Conservation (phyloP, 2,888 invertebrate species). For the Pseudococcus longispinus region DNA sequence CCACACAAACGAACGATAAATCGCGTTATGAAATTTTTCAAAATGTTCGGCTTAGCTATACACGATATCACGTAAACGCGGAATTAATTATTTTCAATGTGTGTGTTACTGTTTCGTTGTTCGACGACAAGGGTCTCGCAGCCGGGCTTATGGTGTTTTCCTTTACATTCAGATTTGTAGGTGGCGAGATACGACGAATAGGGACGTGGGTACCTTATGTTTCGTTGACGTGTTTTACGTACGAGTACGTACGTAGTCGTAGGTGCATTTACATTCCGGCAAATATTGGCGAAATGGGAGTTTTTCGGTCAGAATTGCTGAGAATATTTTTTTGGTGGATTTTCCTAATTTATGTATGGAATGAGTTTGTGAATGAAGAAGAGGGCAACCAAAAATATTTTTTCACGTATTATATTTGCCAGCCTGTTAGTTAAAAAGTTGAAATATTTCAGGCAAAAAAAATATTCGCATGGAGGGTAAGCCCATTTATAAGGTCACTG, state of each 20-base stretch:
- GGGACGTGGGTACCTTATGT: background rate
- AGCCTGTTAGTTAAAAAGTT: too few species aligned
- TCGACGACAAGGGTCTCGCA: background rate
- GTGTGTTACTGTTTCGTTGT: constrained; percentile 14
- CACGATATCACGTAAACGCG: constrained; percentile 38
- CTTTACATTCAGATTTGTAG: background rate
- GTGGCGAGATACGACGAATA: background rate
- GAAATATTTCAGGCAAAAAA: too few species aligned
- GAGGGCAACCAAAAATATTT: too few species aligned
- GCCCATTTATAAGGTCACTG: too few species aligned
- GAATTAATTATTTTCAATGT: constrained; percentile 37
- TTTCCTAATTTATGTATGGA: background rate
- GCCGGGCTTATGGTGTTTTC: background rate
- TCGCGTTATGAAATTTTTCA: constrained; percentile 43
- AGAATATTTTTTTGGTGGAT: background rate
- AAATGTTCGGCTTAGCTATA: constrained; percentile 32
- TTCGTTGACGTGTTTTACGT: background rate
- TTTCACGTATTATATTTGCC: too few species aligned
- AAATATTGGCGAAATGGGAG: background rate
- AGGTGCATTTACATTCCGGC: background rate
- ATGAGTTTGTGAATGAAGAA: background rate
- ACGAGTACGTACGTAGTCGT: too few species aligned
- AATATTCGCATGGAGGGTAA: too few species aligned
- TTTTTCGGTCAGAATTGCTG: background rate
- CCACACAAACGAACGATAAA: constrained; percentile 38